Evolutionary conservation across 1,140 invertebrate genomes (phyloP).

Genomic region (Macrotrachela quadricornifera): DNA sequence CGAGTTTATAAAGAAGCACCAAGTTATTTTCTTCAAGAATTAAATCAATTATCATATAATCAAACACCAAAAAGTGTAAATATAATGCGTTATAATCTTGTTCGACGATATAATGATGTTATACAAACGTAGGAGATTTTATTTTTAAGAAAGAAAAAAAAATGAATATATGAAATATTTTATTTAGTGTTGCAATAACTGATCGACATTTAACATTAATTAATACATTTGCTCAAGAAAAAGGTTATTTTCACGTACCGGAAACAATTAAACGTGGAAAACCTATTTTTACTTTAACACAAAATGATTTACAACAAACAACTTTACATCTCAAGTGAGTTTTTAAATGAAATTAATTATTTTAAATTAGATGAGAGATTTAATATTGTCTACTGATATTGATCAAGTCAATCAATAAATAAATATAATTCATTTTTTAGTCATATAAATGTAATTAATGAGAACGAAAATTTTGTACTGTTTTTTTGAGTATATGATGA

Average conservation of each 20-base stretch:
- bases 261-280: slow-evolving; percentile 50
- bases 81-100: slow-evolving; percentile 48
- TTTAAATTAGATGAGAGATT: too few species aligned
- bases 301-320: slow-evolving; percentile 31
- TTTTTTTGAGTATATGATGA: too few species aligned
- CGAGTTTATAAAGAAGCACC: slow-evolving; percentile 33
- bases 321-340: slow-evolving; percentile 13
- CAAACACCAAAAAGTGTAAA: slow-evolving; percentile 44
- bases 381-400: too few species aligned
- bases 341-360: too few species aligned
- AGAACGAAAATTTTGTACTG: too few species aligned
- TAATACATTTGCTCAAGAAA: slow-evolving; percentile 43
- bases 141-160: too few species aligned
- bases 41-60: slow-evolving; percentile 18
- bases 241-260: slow-evolving; percentile 45
- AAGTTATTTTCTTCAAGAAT: slow-evolving; percentile 49
- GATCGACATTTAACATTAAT: slow-evolving; percentile 49
- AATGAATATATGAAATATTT: neutral
- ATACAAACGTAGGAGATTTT: too few species aligned
- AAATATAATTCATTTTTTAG: too few species aligned
- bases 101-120: slow-evolving; percentile 11
- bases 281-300: slow-evolving; percentile 45
- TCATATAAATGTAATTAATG: too few species aligned
- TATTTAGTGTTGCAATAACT: slow-evolving; percentile 38
- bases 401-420: too few species aligned